phyloP scores from a whole-genome alignment of 2,797 vertebrate genomes.

The Nannoperca obscura region DNA sequence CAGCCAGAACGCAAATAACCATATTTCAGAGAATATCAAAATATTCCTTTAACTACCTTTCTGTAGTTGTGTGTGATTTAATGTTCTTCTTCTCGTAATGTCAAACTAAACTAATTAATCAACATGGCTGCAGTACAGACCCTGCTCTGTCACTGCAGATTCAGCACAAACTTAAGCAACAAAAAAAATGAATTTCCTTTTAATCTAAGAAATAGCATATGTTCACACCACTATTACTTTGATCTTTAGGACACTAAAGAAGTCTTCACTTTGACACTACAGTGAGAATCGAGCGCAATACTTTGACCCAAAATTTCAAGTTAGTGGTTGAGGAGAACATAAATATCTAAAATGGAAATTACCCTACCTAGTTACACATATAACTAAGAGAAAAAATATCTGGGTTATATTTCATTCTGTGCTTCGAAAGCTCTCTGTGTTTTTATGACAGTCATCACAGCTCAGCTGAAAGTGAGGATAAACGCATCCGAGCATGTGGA shows the following conservation, averaged over 20 bases:
- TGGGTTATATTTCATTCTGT: conserved; percentile 58
- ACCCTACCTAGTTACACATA: conserved; percentile 45
- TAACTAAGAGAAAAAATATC: conserved; percentile 50
- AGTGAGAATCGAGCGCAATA: conserved; percentile 3
- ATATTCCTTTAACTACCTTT: background rate
- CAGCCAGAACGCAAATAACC: background rate
- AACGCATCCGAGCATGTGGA: conserved; percentile 69
- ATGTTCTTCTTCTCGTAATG: background rate
- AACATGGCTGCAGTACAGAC: background rate
- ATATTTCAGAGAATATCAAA: background rate
- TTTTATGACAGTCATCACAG: conserved; percentile 53
- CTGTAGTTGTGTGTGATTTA: background rate
- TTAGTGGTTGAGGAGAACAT: conserved; percentile 35
- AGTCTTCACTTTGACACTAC: background rate
- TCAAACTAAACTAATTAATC: background rate
- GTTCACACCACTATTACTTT: conserved; percentile 9
- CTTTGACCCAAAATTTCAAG: conserved; percentile 23
- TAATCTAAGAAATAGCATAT: conserved; percentile 1
- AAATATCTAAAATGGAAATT: conserved; percentile 50
- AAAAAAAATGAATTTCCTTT: conserved; percentile 6
- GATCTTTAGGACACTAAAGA: conserved; percentile 19
- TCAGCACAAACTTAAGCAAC: background rate
- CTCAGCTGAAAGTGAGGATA: conserved; percentile 58
- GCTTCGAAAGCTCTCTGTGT: conserved; percentile 30
- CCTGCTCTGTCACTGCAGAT: background rate